Evolutionary conservation across 2,888 invertebrate species (phyloP), one percentile per base, ranked within the genome.

Genomic region (Pyrrhia umbra): DNA sequence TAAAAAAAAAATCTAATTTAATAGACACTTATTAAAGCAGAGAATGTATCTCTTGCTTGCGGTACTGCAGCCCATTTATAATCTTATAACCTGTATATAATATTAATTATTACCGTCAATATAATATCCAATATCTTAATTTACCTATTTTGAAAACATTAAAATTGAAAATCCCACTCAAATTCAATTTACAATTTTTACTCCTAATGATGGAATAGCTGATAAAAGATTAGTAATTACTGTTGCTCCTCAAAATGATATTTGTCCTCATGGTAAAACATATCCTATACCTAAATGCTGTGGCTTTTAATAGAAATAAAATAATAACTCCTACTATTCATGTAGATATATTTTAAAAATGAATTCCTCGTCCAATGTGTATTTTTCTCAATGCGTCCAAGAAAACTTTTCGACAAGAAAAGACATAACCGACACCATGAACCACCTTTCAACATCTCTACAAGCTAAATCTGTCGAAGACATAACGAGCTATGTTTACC

Each of bases 141-240:
- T n/a, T n/a, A n/a, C n/a, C n/a, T n/a, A n/a, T n/a, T n/a, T n/a
- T n/a, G n/a, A n/a, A n/a, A n/a, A n/a, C n/a, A n/a, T n/a, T n/a
- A n/a, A n/a, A n/a, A n/a, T n/a, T n/a, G n/a, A n/a, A 90, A 97
- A 97, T 83, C 97, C 97, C 1, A 97, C 97, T 95, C 97, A 97
- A 81, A 97, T 90, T 96, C 97, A 97, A 90, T 95, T 94, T 0
- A 97, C 96, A 90, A 97, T 80, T 71, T 85, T 88, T 61, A 85
- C 89, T 13, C 97, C 97, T 91, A 97, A 81, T 75, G 96, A 97
- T 0, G 97, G 97, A 9, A 97, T 95, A 2, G 97, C 96, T 0
- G 97, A 97, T 68, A 97, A 67, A 80, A 97, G 80, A 85, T 97
- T 97, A 30, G 97, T 97, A 96, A 97, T 97, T n/a, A 97, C 97